These are phyloP conservation scores for Pristionchus fissidentatus DNA, from an alignment of 2,888 invertebrate genomes.

Conservation along the genomic window DNA sequence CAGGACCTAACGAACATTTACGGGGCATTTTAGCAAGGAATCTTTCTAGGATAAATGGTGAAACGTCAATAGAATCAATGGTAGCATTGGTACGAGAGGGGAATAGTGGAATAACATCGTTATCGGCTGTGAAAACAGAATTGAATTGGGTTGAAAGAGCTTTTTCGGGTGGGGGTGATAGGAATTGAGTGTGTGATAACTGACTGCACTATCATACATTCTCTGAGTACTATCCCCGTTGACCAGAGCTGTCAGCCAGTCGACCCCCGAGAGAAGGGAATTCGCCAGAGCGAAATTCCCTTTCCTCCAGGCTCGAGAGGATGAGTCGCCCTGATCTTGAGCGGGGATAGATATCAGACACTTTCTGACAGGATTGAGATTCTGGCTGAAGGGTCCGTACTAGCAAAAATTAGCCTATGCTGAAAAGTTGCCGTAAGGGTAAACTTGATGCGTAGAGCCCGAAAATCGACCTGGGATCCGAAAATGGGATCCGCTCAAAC, in stretches of 20 bases:
- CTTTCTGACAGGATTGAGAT: too few species aligned
- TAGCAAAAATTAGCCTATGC: too few species aligned
- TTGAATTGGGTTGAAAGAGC: neutral
- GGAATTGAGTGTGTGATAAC: neutral
- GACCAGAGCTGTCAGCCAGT: neutral
- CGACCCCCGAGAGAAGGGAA: neutral
- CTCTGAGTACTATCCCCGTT: neutral
- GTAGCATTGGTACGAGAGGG: neutral
- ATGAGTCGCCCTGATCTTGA: neutral
- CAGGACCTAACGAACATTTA: slow-evolving; percentile 15
- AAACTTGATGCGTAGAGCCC: too few species aligned
- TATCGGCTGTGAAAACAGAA: slow-evolving; percentile 6
- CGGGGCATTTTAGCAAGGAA: slow-evolving; percentile 24
- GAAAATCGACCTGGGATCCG: too few species aligned
- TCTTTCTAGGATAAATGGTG: slow-evolving; percentile 9
- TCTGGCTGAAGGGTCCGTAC: too few species aligned
- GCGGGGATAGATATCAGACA: too few species aligned
- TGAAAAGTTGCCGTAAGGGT: too few species aligned
- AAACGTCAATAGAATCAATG: neutral
- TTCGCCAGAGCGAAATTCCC: slow-evolving; percentile 14
- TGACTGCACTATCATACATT: neutral
- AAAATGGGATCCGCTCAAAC: too few species aligned
- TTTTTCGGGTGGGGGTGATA: neutral
- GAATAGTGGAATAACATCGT: neutral
- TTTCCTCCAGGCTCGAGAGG: neutral